These are phyloP conservation scores for Zaprionus davidi DNA, from an alignment of 1,140 invertebrate species.

Conservation along the genomic window DNA sequence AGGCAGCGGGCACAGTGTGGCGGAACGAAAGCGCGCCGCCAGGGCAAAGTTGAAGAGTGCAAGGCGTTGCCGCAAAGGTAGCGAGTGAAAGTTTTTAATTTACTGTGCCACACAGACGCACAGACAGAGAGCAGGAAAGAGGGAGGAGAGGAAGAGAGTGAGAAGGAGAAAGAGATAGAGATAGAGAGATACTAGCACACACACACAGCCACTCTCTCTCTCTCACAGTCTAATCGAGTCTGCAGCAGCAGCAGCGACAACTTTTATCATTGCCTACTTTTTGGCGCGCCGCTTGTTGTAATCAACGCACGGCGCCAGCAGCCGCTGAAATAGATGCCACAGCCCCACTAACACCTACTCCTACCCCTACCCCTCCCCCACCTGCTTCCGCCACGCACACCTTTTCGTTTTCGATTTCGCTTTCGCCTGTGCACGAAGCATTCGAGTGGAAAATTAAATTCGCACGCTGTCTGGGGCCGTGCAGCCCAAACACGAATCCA, in stretches of 20 bases:
- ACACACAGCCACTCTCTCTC: not conserved
- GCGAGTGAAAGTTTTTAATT: constrained; percentile 67
- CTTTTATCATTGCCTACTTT: constrained; percentile 67
- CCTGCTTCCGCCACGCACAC: not conserved
- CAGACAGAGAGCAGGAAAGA: not conserved
- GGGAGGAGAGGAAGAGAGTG: too few relatives aligned
- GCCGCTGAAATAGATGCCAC: constrained; percentile 17
- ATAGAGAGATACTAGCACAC: not conserved
- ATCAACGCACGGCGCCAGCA: constrained; percentile 55
- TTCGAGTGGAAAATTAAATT: constrained; percentile 77
- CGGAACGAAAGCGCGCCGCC: not conserved
- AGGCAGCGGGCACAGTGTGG: too few relatives aligned
- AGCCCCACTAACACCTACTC: not conserved
- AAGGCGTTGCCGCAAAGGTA: constrained; percentile 33
- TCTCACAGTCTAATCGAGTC: constrained; percentile 44
- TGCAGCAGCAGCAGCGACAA: constrained; percentile 32
- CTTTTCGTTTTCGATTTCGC: constrained; percentile 54
- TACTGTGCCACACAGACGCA: constrained; percentile 43
- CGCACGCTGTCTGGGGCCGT: constrained; percentile 55
- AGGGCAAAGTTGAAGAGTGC: constrained; percentile 55
- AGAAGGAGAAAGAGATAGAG: too few relatives aligned
- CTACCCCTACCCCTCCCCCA: not conserved
- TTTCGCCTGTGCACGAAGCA: constrained; percentile 50
- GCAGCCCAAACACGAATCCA: constrained; percentile 2
- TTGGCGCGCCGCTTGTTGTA: constrained; percentile 51